These are phyloP conservation scores for Leptinotarsa defecta DNA, from an alignment of 1,140 invertebrate species.

Conservation along the genomic window DNA sequence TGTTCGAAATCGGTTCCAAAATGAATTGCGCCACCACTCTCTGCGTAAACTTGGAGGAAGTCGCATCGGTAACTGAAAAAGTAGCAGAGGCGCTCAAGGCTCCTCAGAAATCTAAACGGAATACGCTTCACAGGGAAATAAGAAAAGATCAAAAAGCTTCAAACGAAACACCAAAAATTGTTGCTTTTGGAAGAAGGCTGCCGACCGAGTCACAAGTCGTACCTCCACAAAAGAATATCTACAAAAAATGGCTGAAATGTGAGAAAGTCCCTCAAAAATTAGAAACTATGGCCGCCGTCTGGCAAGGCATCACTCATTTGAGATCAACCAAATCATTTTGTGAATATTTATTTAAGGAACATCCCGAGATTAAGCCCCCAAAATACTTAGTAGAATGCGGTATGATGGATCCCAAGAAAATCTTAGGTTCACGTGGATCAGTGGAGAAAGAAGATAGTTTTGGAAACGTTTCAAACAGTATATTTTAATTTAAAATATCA, in stretches of 20 bases:
- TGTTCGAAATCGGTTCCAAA: slow-evolving; percentile 66
- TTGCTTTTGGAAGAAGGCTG: slow-evolving; percentile 60
- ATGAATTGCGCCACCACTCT: slow-evolving; percentile 60
- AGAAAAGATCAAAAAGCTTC: slow-evolving; percentile 59
- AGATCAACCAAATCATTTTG: slow-evolving; percentile 53
- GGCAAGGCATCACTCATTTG: slow-evolving; percentile 62
- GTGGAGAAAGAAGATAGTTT: too few species aligned
- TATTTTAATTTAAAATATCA: too few species aligned
- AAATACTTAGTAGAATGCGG: slow-evolving; percentile 38
- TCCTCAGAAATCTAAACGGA: slow-evolving; percentile 48
- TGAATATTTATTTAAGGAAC: slow-evolving; percentile 37
- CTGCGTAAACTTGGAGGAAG: slow-evolving; percentile 56
- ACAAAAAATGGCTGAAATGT: slow-evolving; percentile 58
- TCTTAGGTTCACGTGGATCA: neutral
- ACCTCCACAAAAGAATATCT: slow-evolving; percentile 59
- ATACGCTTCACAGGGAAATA: slow-evolving; percentile 56
- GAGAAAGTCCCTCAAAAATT: slow-evolving; percentile 61
- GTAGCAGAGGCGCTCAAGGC: slow-evolving; percentile 55
- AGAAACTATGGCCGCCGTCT: slow-evolving; percentile 63
- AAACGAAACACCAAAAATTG: slow-evolving; percentile 51
- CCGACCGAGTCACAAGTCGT: slow-evolving; percentile 55
- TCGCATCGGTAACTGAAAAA: slow-evolving; percentile 57
- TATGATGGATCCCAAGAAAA: slow-evolving; percentile 31
- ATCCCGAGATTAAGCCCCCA: slow-evolving; percentile 40
- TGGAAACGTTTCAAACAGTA: too few species aligned